Evolutionary conservation across 2,888 invertebrate species (phyloP).

Genomic region (Laothoe populi): DNA sequence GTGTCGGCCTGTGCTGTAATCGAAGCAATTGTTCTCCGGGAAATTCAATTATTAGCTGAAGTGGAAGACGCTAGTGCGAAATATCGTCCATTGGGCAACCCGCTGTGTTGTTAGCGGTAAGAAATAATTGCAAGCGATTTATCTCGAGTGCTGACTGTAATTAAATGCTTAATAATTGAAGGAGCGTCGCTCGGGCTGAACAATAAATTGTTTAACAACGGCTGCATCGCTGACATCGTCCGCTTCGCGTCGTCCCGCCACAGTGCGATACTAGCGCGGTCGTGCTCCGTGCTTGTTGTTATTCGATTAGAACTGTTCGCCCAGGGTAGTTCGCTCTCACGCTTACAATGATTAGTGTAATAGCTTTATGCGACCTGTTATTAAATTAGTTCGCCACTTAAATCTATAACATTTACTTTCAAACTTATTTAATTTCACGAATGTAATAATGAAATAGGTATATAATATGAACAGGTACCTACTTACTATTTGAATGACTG

Average conservation of each 20-base stretch:
- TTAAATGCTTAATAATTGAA: conserved; percentile 80
- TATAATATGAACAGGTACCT: conserved; percentile 1
- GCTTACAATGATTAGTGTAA: conserved; percentile 71
- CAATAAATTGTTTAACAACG: conserved; percentile 66
- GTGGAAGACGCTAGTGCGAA: conserved; percentile 61
- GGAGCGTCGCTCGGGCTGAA: conserved; percentile 58
- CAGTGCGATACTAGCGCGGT: conserved; percentile 65
- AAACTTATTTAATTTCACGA: conserved; percentile 16
- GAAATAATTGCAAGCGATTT: conserved; percentile 78
- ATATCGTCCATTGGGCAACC: conserved; percentile 72
- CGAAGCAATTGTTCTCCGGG: conserved; percentile 82
- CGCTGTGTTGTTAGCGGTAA: conserved; percentile 70
- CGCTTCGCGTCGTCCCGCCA: conserved; percentile 37
- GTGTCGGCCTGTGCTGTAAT: conserved; percentile 77
- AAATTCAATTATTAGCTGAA: conserved; percentile 80
- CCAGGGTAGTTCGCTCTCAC: conserved; percentile 77
- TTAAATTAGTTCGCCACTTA: conserved; percentile 49
- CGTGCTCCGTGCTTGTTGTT: conserved; percentile 76
- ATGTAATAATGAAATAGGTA: not conserved
- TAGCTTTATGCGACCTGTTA: conserved; percentile 65
- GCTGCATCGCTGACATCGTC: conserved; percentile 26
- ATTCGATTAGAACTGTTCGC: conserved; percentile 65
- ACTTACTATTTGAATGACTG: conserved; percentile 8
- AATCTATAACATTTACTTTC: conserved; percentile 9
- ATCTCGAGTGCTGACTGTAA: conserved; percentile 71